A percentile compares a stretch with the other conserved stretches of the same genome.
Conservation (phyloP, 1,140 invertebrate species). For the Rhagoletis pomonella region DNA sequence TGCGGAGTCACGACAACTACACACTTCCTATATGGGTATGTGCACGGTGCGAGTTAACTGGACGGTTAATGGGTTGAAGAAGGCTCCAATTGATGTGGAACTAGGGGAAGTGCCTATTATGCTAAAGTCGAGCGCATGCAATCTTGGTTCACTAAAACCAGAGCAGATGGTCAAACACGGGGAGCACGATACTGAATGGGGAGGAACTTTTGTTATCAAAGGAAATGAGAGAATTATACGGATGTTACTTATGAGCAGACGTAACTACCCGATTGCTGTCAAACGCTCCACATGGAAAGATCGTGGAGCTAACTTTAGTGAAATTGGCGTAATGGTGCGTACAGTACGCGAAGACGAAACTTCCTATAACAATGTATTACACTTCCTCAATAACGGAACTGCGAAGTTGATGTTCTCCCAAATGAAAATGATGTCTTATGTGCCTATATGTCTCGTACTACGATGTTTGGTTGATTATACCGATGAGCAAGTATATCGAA, state of each 20-base stretch:
- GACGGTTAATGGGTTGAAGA: slow-evolving; percentile 80
- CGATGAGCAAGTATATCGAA: slow-evolving; percentile 88
- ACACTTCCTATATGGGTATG: slow-evolving; percentile 86
- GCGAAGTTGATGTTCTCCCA: slow-evolving; percentile 90
- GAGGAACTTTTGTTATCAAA: slow-evolving; percentile 96
- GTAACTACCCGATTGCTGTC: slow-evolving; percentile 92
- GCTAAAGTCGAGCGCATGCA: slow-evolving; percentile 92
- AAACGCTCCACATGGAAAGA: slow-evolving; percentile 88
- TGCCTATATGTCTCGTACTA: slow-evolving; percentile 91
- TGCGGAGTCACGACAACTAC: slow-evolving; percentile 88
- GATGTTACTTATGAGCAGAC: slow-evolving; percentile 88
- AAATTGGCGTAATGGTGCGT: slow-evolving; percentile 88
- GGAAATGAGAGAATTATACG: slow-evolving; percentile 92
- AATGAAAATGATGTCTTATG: slow-evolving; percentile 86
- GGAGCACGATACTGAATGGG: slow-evolving; percentile 96
- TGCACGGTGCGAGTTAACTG: slow-evolving; percentile 81
- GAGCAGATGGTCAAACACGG: slow-evolving; percentile 84
- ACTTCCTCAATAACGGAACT: slow-evolving; percentile 92
- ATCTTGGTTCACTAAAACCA: slow-evolving; percentile 85
- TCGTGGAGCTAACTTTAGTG: slow-evolving; percentile 88
- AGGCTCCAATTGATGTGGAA: slow-evolving; percentile 81
- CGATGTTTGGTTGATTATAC: slow-evolving; percentile 88
- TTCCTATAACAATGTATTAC: slow-evolving; percentile 89
- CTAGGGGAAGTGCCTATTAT: slow-evolving; percentile 92
- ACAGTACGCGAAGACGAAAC: slow-evolving; percentile 89